Evolutionary conservation across 2,113 vertebrate species (phyloP), one percentile per base, ranked within the genome.

Genomic region (Rhea americana): DNA sequence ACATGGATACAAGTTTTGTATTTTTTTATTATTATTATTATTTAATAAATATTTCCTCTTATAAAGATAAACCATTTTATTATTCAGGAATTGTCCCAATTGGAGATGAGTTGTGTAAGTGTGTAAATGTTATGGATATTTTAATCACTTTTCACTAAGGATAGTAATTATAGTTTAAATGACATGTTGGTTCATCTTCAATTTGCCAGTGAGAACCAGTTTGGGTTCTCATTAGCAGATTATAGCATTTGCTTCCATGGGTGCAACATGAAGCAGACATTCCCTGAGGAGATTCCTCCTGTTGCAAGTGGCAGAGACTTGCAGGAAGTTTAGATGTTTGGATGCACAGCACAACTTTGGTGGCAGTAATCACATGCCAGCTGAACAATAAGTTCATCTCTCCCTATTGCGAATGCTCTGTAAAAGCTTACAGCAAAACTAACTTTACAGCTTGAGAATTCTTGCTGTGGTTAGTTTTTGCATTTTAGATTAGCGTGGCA

Each of bases 281-380:
- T 45, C 72, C 5, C 20, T 45, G 63, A 35, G 55, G 48, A 85
- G 30, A 53, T 79, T 43, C 24, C 41, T 78, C 37, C 47, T 71
- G 66, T 67, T 80, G 74, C 56, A 66, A 41, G 37, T 37, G 75
- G 58, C 74, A 85, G 79, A 45, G 28, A 3, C 39, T 73, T 1
- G 1, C 39, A 53, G 51, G 16, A 61, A 41, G 21, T 47, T 58
- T 67, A 72, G n/a, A 16, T 0, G 79, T 63, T 35, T 1, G 11
- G 76, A 39, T 8, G 16, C 11, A 1, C 37, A 22, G 30, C 0
- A 0, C 48, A 72, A 50, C 43, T 58, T 53, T 45, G 18, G 51
- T 25, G 43, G 24, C 39, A 18, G 32, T 32, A 48, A 45, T 28
- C 71, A 48, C 25, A 15, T 26, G 59, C 45, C 48, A 76, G 45